These are phyloP conservation scores for Ptychochromis oligacanthus DNA, from an alignment of 2,113 vertebrate genomes.

Conservation along the genomic window DNA sequence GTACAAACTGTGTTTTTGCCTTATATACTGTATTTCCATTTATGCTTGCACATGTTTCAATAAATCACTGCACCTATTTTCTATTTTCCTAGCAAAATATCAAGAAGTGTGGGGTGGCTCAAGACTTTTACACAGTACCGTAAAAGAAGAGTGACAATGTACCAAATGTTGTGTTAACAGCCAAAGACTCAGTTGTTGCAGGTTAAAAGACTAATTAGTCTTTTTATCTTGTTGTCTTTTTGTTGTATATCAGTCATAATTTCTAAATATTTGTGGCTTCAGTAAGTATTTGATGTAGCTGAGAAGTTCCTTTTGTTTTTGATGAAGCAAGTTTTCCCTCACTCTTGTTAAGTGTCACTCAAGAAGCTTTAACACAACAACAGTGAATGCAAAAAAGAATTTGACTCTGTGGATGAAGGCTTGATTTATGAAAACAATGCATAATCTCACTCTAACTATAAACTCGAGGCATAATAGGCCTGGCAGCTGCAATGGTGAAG, in stretches of 20 bases:
- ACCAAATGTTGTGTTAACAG: not conserved
- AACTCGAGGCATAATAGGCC: not conserved
- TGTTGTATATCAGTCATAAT: not conserved
- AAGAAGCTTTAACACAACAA: not conserved
- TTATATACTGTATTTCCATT: too few relatives aligned
- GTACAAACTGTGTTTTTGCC: too few relatives aligned
- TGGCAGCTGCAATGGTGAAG: not conserved
- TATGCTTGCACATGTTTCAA: too few relatives aligned
- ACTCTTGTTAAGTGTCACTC: not conserved
- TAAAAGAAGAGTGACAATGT: not conserved
- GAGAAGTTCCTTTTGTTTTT: not conserved
- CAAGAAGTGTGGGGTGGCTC: not conserved
- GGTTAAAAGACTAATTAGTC: accelerated
- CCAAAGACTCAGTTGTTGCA: not conserved
- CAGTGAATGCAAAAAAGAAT: not conserved
- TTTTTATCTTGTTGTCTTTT: not conserved
- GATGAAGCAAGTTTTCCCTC: not conserved
- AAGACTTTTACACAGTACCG: not conserved
- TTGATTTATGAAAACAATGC: constrained; percentile 7
- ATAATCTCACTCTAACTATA: not conserved
- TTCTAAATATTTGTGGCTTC: not conserved
- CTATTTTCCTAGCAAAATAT: not conserved
- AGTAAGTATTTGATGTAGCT: not conserved
- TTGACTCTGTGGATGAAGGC: not conserved
- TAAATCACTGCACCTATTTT: not conserved